Percentiles rank a stretch among this genome's conserved stretches.
phyloP scores from a whole-genome alignment of 1,140 invertebrate genomes.

The Marisa cornuarietis region DNA sequence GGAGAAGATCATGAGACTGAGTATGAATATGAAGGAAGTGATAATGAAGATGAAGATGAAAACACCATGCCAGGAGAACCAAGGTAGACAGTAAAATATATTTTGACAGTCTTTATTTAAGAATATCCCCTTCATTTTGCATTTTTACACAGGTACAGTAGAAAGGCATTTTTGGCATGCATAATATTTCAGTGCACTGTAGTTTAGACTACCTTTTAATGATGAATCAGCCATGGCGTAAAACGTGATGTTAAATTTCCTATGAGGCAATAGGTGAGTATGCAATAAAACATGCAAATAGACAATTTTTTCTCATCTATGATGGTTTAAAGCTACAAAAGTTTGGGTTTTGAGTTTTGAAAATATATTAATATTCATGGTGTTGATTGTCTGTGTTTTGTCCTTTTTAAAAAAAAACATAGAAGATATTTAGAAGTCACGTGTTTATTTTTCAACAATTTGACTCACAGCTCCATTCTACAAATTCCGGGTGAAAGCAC shows the following conservation, averaged over 20 bases:
- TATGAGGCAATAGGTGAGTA: too few relatives aligned
- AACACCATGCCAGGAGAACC: constrained; percentile 58
- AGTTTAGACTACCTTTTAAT: too few relatives aligned
- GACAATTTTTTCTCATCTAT: too few relatives aligned
- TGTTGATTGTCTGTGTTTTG: background rate
- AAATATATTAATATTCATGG: background rate
- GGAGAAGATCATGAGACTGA: constrained; percentile 64
- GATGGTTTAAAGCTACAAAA: too few relatives aligned
- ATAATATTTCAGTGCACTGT: too few relatives aligned
- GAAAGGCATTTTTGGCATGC: too few relatives aligned
- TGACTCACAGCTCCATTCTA: constrained; percentile 59
- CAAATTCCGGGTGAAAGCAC: constrained; percentile 66
- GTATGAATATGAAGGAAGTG: constrained; percentile 65
- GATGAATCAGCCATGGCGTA: too few relatives aligned
- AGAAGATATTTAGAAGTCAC: background rate
- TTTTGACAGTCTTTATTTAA: background rate
- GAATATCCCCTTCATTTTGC: too few relatives aligned
- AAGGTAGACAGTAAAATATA: constrained; percentile 40
- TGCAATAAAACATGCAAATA: too few relatives aligned
- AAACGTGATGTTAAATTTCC: too few relatives aligned
- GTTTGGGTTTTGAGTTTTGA: too few relatives aligned
- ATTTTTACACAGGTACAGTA: too few relatives aligned
- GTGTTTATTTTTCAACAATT: constrained; percentile 1
- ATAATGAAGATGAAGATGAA: constrained; percentile 64
- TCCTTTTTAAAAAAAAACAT: background rate